Percentiles rank a stretch among this genome's conserved stretches.
Conservation (phyloP, 2,888 invertebrate genomes). For the Melitaea athalia region DNA sequence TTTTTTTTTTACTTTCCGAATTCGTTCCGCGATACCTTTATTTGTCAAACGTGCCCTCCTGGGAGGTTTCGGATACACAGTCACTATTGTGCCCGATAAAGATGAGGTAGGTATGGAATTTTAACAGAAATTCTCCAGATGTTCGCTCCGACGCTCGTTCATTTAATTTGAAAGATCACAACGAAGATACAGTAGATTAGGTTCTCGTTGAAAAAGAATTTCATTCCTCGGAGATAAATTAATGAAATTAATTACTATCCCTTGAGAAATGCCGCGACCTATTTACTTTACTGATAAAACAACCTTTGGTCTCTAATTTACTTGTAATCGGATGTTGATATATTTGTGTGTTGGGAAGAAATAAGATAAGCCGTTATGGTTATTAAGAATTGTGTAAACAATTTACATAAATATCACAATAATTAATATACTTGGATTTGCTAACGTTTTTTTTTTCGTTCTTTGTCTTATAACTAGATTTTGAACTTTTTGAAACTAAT, state of each 20-base stretch:
- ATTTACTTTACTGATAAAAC: constrained; percentile 40
- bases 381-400: constrained; percentile 5
- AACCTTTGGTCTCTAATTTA: constrained; percentile 25
- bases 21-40: constrained; percentile 72
- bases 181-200: constrained; percentile 45
- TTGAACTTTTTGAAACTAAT: too few relatives aligned
- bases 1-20: constrained; percentile 71
- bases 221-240: constrained; percentile 45
- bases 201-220: constrained; percentile 44
- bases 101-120: constrained; percentile 23
- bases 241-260: constrained; percentile 46
- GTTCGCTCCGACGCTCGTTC: constrained; percentile 46
- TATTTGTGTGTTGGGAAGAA: constrained; percentile 24
- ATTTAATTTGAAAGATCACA: constrained; percentile 55
- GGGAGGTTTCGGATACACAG: constrained; percentile 45
- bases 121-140: constrained; percentile 49
- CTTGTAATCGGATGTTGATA: constrained; percentile 32
- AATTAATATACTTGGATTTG: too few relatives aligned
- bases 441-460: too few relatives aligned
- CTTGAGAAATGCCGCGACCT: constrained; percentile 40
- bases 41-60: constrained; percentile 69
- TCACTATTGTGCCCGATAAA: constrained; percentile 26
- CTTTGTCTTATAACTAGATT: too few relatives aligned
- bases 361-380: constrained; percentile 14
- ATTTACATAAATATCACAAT: too few relatives aligned